Evolutionary conservation across 2,888 invertebrate genomes (phyloP).

Genomic region (Lepeophtheirus nordmannii): DNA sequence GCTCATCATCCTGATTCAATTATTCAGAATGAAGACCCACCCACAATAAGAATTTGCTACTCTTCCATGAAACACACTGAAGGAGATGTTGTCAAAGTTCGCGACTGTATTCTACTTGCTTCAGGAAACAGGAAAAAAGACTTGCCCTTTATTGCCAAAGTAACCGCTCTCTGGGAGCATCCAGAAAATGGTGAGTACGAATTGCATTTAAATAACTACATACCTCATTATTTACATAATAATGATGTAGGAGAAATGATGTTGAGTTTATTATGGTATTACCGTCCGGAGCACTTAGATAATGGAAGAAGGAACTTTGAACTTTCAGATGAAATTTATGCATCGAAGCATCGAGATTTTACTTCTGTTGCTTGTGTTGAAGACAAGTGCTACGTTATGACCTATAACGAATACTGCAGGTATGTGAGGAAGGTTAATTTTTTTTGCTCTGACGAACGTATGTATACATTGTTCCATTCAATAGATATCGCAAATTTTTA

Average conservation of each 20-base stretch:
- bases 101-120: conserved; percentile 79
- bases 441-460: conserved; percentile 4
- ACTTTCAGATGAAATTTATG: conserved; percentile 81
- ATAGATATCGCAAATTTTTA: conserved; percentile 67
- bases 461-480: conserved; percentile 23
- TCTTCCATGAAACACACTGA: conserved; percentile 73
- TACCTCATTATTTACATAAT: conserved; percentile 2
- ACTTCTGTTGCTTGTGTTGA: conserved; percentile 94
- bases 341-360: conserved; percentile 83
- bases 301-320: conserved; percentile 62
- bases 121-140: conserved; percentile 67
- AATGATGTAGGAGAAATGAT: conserved; percentile 86
- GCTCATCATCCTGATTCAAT: conserved; percentile 24
- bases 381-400: conserved; percentile 90
- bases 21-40: conserved; percentile 54
- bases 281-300: conserved; percentile 91
- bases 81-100: conserved; percentile 69
- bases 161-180: conserved; percentile 86
- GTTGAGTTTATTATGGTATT: conserved; percentile 93
- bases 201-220: conserved; percentile 7
- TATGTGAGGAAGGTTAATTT: conserved; percentile 35
- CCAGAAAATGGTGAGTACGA: conserved; percentile 63
- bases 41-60: conserved; percentile 65
- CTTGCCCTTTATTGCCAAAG: conserved; percentile 84
- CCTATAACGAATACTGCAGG: conserved; percentile 93